phyloP scores from a whole-genome alignment of 1,140 invertebrate species.

The Batillaria attramentaria region DNA sequence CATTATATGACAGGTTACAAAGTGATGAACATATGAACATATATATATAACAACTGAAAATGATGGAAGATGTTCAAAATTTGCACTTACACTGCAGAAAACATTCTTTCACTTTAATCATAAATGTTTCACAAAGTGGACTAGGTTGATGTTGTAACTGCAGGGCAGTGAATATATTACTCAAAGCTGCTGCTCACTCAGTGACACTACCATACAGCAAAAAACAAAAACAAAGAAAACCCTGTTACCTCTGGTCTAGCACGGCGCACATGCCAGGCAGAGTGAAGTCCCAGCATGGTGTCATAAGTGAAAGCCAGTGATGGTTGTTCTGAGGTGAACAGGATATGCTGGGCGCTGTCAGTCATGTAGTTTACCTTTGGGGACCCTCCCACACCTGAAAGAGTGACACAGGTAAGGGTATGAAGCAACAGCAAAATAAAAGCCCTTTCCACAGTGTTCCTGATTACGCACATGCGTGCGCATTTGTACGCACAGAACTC shows the following conservation, averaged over 20 bases:
- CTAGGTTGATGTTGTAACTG: background rate
- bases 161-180: background rate
- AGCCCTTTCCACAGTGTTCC: too few relatives aligned
- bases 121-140: background rate
- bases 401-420: too few relatives aligned
- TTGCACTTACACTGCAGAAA: background rate
- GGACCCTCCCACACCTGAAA: conserved; percentile 25
- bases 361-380: conserved; percentile 75
- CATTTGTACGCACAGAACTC: too few relatives aligned
- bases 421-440: too few relatives aligned
- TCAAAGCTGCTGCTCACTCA: background rate
- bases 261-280: conserved; percentile 85
- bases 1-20: too few relatives aligned
- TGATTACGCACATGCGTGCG: too few relatives aligned
- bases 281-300: conserved; percentile 82
- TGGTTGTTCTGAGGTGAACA: conserved; percentile 78
- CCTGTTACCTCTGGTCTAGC: conserved; percentile 79
- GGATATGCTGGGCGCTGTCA: conserved; percentile 76
- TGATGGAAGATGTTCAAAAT: background rate
- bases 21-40: too few relatives aligned
- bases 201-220: background rate
- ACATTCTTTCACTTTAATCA: background rate
- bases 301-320: conserved; percentile 84
- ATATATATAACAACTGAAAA: background rate
- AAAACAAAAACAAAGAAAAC: conserved; percentile 2